A percentile compares a stretch with the other conserved stretches of the same genome.
phyloP scores from a whole-genome alignment of 2,888 invertebrate species.

The Emmelina monodactyla region DNA sequence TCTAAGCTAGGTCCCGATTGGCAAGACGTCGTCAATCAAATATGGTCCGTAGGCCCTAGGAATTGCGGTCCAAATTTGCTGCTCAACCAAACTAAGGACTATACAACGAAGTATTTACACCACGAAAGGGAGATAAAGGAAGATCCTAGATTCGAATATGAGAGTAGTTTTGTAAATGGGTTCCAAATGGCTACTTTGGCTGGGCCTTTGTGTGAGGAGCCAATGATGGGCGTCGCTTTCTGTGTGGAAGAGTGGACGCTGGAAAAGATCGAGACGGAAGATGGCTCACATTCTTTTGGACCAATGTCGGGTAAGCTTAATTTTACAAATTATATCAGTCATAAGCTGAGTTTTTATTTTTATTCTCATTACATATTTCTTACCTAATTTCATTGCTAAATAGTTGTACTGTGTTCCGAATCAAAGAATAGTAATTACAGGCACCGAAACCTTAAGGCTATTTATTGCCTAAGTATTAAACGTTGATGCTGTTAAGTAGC shows the following conservation, averaged over 20 bases:
- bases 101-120: conserved; percentile 50
- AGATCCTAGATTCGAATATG: conserved; percentile 70
- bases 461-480: no score
- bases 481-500: background rate
- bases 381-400: no score
- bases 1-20: conserved; percentile 63
- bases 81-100: conserved; percentile 79
- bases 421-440: no score
- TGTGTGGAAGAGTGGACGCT: conserved; percentile 85
- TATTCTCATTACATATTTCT: background rate
- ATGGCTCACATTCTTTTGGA: conserved; percentile 44
- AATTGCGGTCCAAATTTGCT: conserved; percentile 90
- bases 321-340: no score
- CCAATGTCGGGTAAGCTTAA: conserved; percentile 65
- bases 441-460: no score
- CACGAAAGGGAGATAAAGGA: conserved; percentile 41
- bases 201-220: conserved; percentile 97
- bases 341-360: background rate
- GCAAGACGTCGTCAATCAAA: conserved; percentile 64
- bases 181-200: conserved; percentile 86
- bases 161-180: conserved; percentile 84
- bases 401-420: no score
- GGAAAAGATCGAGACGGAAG: conserved; percentile 43
- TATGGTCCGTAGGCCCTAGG: conserved; percentile 94
- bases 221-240: conserved; percentile 94